Percentiles rank a stretch among this genome's conserved stretches.
These are phyloP conservation scores for Anodontia alba DNA, from an alignment of 2,888 invertebrate species.

Conservation along the genomic window DNA sequence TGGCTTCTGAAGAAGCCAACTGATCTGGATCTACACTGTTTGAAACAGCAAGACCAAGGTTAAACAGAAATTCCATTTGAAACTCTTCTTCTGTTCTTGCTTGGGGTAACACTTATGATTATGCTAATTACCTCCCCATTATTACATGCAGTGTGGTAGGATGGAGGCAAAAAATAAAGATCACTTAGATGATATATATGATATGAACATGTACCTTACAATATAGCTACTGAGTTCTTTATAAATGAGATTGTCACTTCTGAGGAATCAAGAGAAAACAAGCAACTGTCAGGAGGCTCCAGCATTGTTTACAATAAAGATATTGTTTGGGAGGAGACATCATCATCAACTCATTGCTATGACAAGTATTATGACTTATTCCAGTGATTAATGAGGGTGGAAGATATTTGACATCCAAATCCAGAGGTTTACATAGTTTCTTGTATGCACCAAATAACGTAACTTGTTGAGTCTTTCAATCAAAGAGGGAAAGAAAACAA, in stretches of 20 bases:
- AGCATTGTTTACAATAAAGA: not conserved
- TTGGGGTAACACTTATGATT: too few species aligned
- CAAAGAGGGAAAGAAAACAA: not conserved
- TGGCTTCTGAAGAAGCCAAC: too few species aligned
- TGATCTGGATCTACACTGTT: too few species aligned
- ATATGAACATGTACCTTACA: too few species aligned
- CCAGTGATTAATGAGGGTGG: slow-evolving; percentile 1
- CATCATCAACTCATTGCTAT: not conserved
- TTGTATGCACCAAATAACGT: not conserved
- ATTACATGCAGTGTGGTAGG: too few species aligned
- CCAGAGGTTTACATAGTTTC: not conserved
- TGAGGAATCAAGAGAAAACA: not conserved
- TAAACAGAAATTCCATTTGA: too few species aligned
- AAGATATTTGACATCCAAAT: not conserved
- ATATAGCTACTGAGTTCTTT: too few species aligned
- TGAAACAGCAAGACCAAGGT: too few species aligned
- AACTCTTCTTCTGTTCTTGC: too few species aligned
- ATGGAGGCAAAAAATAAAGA: too few species aligned
- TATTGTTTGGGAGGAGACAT: not conserved
- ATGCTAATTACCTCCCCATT: too few species aligned
- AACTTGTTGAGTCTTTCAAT: slow-evolving; percentile 1
- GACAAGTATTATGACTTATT: not conserved
- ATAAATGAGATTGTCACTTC: slow-evolving; percentile 10
- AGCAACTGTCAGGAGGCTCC: slow-evolving; percentile 1
- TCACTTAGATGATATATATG: too few species aligned